phyloP scores from a whole-genome alignment of 1,140 invertebrate genomes.

The Zeugodacus cucurbitae region DNA sequence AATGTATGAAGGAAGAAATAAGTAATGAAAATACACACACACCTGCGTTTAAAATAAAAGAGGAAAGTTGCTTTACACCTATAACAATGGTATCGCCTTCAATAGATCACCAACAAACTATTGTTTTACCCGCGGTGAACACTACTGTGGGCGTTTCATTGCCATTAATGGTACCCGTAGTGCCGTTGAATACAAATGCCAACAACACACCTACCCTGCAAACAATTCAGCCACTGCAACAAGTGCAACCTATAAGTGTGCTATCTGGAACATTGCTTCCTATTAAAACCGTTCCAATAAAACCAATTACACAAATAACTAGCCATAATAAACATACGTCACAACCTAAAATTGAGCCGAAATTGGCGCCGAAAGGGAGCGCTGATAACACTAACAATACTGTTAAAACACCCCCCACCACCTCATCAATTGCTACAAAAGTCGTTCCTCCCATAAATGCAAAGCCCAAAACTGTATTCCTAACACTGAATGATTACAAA shows the following conservation, averaged over 20 bases:
- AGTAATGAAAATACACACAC: neutral
- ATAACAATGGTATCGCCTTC: neutral
- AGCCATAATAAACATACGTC: slow-evolving; percentile 26
- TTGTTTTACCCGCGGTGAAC: neutral
- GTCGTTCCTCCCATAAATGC: slow-evolving; percentile 17
- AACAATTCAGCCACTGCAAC: neutral
- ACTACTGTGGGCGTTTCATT: neutral
- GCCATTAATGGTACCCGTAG: slow-evolving; percentile 17
- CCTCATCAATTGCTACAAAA: slow-evolving; percentile 34
- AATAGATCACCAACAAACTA: neutral
- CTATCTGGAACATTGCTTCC: slow-evolving; percentile 43
- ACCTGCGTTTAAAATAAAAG: neutral
- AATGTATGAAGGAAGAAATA: neutral
- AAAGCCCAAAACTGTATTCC: slow-evolving; percentile 66
- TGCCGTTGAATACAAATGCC: neutral
- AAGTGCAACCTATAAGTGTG: slow-evolving; percentile 32
- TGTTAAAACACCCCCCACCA: neutral
- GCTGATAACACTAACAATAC: neutral
- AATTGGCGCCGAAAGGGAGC: neutral
- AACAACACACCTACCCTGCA: neutral
- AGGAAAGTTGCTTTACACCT: neutral
- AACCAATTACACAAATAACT: neutral
- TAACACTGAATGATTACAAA: slow-evolving; percentile 68
- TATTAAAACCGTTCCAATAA: slow-evolving; percentile 41
- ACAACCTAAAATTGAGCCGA: slow-evolving; percentile 33